Evolutionary conservation across 2,888 invertebrate genomes (phyloP).

Genomic region (Clostera curtula): DNA sequence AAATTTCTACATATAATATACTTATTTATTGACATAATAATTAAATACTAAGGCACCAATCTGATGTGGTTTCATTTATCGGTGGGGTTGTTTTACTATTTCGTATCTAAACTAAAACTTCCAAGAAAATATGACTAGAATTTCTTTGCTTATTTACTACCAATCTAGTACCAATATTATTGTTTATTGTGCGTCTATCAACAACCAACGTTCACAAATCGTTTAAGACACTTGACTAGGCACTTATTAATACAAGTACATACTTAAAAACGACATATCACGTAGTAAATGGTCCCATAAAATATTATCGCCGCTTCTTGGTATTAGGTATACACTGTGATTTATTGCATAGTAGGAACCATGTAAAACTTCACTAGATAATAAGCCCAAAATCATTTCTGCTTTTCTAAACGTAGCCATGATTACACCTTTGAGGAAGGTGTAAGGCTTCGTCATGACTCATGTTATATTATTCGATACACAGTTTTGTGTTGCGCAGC

Average conservation of each 20-base stretch:
- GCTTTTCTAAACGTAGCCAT: too few species aligned
- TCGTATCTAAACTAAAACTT: too few species aligned
- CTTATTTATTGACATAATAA: constrained; percentile 26
- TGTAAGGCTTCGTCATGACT: too few species aligned
- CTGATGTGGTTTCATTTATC: constrained; percentile 13
- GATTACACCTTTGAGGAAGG: too few species aligned
- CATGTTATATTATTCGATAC: too few species aligned
- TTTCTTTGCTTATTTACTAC: constrained; percentile 11
- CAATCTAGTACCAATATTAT: constrained; percentile 12
- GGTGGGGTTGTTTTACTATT: constrained; percentile 6
- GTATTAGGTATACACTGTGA: too few species aligned
- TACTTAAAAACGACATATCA: constrained; percentile 21
- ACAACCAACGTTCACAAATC: constrained; percentile 33
- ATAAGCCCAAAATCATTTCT: too few species aligned
- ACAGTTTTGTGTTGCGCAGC: too few species aligned
- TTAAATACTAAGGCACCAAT: constrained; percentile 38
- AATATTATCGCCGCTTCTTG: too few species aligned
- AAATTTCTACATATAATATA: constrained; percentile 33
- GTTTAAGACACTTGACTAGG: constrained; percentile 22
- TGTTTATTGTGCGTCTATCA: constrained; percentile 17
- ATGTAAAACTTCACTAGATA: too few species aligned
- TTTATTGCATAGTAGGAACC: too few species aligned
- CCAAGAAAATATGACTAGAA: constrained; percentile 42
- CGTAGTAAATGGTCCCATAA: constrained; percentile 31
- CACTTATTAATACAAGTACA: constrained; percentile 35